Conservation (phyloP, 2,797 vertebrate genomes). For the Tapirus indicus region DNA sequence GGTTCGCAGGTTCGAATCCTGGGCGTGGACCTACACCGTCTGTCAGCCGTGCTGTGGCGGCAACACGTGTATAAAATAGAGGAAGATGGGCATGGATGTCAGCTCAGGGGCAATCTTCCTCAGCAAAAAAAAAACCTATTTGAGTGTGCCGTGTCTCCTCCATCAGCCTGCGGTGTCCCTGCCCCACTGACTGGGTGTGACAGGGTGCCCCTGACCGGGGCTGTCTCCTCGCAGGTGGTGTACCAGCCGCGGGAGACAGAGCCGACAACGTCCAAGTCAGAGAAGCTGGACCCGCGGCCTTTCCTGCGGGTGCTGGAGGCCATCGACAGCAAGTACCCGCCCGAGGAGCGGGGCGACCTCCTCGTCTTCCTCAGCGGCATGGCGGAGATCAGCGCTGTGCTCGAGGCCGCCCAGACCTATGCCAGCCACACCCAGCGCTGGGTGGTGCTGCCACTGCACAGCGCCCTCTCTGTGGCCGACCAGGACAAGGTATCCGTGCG, state of each 20-base stretch:
- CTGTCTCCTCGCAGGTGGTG: conserved; percentile 89
- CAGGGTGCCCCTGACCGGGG: fast-evolving
- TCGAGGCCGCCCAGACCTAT: conserved; percentile 93
- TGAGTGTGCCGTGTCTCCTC: not conserved
- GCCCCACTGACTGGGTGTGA: fast-evolving
- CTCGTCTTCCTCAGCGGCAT: conserved; percentile 96
- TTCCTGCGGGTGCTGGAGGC: conserved; percentile 95
- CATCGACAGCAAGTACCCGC: conserved; percentile 93
- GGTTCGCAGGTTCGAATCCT: no score
- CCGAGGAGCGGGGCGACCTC: conserved; percentile 95
- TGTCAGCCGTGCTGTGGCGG: no score
- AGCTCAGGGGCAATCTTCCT: no score
- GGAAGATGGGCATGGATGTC: no score
- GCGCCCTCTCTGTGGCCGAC: conserved; percentile 93
- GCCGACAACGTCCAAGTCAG: conserved; percentile 80
- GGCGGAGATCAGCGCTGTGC: conserved; percentile 93
- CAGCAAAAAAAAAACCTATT: no score
- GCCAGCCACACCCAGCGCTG: conserved; percentile 93
- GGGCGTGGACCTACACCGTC: no score
- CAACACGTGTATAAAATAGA: no score
- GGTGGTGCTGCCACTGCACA: conserved; percentile 95
- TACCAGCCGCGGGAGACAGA: conserved; percentile 94
- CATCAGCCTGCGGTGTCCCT: fast-evolving
- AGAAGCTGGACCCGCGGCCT: conserved; percentile 94
- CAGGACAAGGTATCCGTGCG: conserved; percentile 92